These are phyloP conservation scores for Recurvirostra avosetta DNA, from an alignment of 2,113 vertebrate species.

Conservation along the genomic window DNA sequence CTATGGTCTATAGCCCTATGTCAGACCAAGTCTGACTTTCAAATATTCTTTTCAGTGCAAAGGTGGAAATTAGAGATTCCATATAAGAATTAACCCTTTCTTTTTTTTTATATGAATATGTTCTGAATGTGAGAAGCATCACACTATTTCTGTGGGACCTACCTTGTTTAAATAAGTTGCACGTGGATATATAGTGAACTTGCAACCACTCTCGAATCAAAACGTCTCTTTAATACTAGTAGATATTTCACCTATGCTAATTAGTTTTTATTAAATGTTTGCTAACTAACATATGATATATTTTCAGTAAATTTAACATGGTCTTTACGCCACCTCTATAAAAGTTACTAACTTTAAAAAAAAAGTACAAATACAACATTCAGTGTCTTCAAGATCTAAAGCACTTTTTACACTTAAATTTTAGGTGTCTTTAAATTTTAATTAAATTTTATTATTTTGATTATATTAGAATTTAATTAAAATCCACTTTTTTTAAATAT, in stretches of 20 bases:
- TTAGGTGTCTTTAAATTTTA: not conserved
- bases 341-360: not conserved
- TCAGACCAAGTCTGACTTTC: not conserved
- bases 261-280: not conserved
- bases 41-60: not conserved
- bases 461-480: not conserved
- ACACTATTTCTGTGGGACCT: not conserved
- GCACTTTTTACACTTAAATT: not conserved
- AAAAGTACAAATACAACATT: not conserved
- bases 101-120: not conserved
- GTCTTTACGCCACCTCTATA: not conserved
- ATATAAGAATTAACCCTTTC: not conserved
- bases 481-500: not conserved
- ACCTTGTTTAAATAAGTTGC: not conserved
- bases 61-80: not conserved
- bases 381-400: not conserved
- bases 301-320: not conserved
- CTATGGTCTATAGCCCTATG: accelerated
- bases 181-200: not conserved
- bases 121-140: not conserved
- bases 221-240: not conserved
- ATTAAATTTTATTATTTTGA: not conserved
- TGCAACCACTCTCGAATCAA: not conserved
- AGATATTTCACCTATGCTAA: not conserved
- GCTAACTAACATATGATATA: not conserved